Conservation (phyloP, 2,888 invertebrate genomes). For the Marronus borbonicus region DNA sequence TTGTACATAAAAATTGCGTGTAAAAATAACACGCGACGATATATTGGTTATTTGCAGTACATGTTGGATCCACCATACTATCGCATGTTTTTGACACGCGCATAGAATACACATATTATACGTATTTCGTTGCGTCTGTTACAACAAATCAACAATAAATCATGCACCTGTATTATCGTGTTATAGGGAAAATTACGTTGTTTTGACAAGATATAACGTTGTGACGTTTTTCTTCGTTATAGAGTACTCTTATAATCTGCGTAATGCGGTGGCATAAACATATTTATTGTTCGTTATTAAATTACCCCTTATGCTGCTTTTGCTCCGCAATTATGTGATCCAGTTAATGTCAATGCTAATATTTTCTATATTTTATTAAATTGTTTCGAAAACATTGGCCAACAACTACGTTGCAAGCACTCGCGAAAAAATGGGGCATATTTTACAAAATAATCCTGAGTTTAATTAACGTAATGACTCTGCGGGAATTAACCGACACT, state of each 20-base stretch:
- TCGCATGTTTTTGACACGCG: no score
- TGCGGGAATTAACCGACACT: constrained; percentile 11
- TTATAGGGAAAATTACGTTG: no score
- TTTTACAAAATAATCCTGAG: constrained; percentile 32
- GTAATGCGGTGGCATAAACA: not conserved
- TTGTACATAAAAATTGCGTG: no score
- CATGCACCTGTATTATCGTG: not conserved
- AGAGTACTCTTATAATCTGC: not conserved
- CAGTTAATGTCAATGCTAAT: not conserved
- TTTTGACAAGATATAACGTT: not conserved
- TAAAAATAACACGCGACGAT: no score
- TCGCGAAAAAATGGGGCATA: constrained; percentile 1
- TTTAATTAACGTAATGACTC: constrained; percentile 31
- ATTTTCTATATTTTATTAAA: constrained; percentile 18
- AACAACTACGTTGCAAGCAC: not conserved
- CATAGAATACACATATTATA: no score
- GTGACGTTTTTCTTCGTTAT: not conserved
- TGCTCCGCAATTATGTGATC: not conserved
- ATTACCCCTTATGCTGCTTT: not conserved
- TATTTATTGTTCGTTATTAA: not conserved
- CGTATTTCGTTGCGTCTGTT: no score
- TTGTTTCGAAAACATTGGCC: not conserved
- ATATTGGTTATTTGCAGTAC: no score
- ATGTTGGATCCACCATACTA: no score
- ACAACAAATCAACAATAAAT: not conserved